These are phyloP conservation scores for Sarcophaga peregrina DNA, from an alignment of 1,140 invertebrate species.

Conservation along the genomic window DNA sequence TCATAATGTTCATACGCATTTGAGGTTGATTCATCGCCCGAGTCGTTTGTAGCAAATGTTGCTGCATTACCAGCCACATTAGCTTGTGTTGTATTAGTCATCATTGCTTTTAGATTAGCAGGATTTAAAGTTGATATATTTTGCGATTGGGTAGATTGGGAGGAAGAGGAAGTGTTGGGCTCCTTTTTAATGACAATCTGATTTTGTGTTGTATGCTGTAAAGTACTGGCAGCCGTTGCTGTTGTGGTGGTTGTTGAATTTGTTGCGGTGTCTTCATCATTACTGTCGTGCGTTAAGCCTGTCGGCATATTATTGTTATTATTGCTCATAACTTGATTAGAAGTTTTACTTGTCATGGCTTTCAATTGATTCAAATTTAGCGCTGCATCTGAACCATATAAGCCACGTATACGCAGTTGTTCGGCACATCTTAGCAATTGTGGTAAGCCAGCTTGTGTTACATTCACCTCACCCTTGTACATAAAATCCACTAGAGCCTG, in stretches of 20 bases:
- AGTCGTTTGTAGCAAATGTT: slow-evolving; percentile 52
- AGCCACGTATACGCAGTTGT: slow-evolving; percentile 79
- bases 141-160: neutral
- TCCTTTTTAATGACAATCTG: slow-evolving; percentile 42
- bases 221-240: slow-evolving; percentile 46
- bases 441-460: slow-evolving; percentile 83
- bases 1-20: slow-evolving; percentile 52
- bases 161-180: slow-evolving; percentile 2
- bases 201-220: slow-evolving; percentile 41
- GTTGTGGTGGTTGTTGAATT: slow-evolving; percentile 56
- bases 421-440: slow-evolving; percentile 84
- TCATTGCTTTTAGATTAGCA: slow-evolving; percentile 44
- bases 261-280: slow-evolving; percentile 58
- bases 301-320: neutral
- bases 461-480: slow-evolving; percentile 88
- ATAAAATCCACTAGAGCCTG: slow-evolving; percentile 87
- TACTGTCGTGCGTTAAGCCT: slow-evolving; percentile 37
- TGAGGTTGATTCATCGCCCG: slow-evolving; percentile 54
- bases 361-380: slow-evolving; percentile 65
- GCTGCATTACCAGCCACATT: slow-evolving; percentile 52
- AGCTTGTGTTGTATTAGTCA: slow-evolving; percentile 47
- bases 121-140: slow-evolving; percentile 15
- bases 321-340: neutral
- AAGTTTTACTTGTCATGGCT: slow-evolving; percentile 47
- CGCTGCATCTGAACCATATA: slow-evolving; percentile 68